Evolutionary conservation across 2,797 vertebrate species (phyloP).

Genomic region (Premnoplex brunnescens): DNA sequence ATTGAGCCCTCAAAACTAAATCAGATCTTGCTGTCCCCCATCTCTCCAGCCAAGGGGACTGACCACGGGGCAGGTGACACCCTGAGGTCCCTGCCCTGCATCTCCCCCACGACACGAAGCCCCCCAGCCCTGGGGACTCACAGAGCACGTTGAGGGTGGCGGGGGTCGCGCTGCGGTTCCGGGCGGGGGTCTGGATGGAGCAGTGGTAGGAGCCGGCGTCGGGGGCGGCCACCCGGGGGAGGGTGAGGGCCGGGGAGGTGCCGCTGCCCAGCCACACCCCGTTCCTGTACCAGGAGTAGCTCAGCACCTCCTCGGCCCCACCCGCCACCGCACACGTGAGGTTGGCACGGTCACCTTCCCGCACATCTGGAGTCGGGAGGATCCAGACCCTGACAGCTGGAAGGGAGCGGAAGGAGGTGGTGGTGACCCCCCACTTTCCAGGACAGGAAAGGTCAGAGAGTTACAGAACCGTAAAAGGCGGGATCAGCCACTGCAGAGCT

Average conservation of each 20-base stretch:
- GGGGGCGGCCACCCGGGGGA: neutral
- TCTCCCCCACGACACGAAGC: fast-evolving
- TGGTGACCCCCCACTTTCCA: fast-evolving
- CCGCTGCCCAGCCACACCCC: neutral
- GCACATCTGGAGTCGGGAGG: slow-evolving; percentile 33
- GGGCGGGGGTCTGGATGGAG: neutral
- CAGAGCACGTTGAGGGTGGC: slow-evolving; percentile 67
- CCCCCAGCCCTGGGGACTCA: slow-evolving; percentile 33
- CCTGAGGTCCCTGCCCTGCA: too few relatives aligned
- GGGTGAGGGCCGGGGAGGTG: neutral
- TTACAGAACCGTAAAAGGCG: fast-evolving
- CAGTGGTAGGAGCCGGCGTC: slow-evolving; percentile 70
- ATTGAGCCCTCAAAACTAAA: neutral
- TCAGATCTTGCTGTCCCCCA: fast-evolving
- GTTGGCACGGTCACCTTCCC: slow-evolving; percentile 66
- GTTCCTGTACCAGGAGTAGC: slow-evolving; percentile 75
- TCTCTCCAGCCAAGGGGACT: fast-evolving
- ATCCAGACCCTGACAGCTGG: slow-evolving; percentile 67
- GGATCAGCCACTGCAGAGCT: neutral
- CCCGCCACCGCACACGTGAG: slow-evolving; percentile 63
- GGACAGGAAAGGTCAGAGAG: neutral
- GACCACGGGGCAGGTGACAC: neutral
- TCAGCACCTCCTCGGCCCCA: neutral
- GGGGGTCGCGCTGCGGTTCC: slow-evolving; percentile 48
- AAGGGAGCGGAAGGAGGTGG: neutral